phyloP scores from a whole-genome alignment of 2,797 vertebrate species.

The Microcaecilia unicolor region DNA sequence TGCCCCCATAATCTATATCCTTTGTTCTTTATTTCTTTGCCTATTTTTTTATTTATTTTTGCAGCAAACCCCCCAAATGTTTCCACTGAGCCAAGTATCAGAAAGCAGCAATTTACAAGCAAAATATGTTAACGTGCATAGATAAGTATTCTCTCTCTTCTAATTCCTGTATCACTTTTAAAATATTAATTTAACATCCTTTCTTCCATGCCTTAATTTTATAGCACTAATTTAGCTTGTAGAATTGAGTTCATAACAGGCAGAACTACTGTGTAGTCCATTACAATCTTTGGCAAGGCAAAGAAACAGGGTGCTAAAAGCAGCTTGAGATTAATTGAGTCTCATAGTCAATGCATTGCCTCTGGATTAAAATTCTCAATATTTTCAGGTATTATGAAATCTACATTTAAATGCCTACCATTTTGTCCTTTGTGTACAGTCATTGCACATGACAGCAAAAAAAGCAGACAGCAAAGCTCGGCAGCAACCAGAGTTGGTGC shows the following conservation, averaged over 20 bases:
- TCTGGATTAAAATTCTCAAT: background rate
- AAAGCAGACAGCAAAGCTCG: constrained; percentile 37
- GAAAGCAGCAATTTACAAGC: constrained; percentile 10
- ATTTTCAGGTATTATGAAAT: background rate
- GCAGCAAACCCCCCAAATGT: no score
- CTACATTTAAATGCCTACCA: constrained; percentile 17
- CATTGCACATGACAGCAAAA: constrained; percentile 22
- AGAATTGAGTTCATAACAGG: constrained; percentile 18
- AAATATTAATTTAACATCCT: no score
- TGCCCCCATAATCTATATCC: no score
- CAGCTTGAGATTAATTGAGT: background rate
- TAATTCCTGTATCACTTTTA: constrained; percentile 6
- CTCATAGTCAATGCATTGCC: constrained; percentile 17
- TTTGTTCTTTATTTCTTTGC: no score
- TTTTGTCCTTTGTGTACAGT: constrained; percentile 30
- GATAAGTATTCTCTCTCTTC: constrained; percentile 16
- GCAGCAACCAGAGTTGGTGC: constrained; percentile 42
- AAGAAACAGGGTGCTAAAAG: constrained; percentile 2
- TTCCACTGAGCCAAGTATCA: no score
- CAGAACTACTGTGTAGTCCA: constrained; percentile 16
- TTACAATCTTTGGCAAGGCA: constrained; percentile 6
- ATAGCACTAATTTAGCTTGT: background rate
- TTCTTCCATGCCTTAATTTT: no score
- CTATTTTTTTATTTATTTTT: no score
- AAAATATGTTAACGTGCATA: constrained; percentile 17